phyloP scores from a whole-genome alignment of 2,888 invertebrate genomes.

The Amaurobius ferox region DNA sequence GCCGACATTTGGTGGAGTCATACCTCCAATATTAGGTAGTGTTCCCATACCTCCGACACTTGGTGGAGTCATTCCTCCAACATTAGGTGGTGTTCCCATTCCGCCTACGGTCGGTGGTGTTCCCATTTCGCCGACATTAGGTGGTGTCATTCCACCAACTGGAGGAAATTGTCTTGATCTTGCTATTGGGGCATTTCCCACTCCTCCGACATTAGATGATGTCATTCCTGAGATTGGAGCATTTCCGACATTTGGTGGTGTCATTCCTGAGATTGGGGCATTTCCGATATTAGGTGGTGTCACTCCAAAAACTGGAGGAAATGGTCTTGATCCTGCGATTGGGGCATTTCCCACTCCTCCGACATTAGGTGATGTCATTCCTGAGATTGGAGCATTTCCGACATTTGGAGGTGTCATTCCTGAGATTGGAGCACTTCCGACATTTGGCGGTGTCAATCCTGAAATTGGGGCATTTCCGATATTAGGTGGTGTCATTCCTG shows the following conservation, averaged over 20 bases:
- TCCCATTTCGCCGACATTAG: background rate
- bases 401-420: background rate
- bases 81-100: conserved; percentile 8
- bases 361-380: background rate
- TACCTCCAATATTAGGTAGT: background rate
- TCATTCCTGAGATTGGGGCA: no score
- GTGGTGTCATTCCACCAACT: background rate
- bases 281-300: no score
- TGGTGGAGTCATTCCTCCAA: background rate
- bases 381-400: no score
- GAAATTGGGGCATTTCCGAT: background rate
- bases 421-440: background rate
- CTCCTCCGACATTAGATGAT: no score
- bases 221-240: no score
- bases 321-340: no score
- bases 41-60: background rate
- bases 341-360: background rate
- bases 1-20: background rate
- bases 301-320: no score
- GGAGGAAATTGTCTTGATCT: no score
- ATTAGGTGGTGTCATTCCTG: conserved; percentile 2
- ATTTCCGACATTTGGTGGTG: no score
- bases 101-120: background rate
- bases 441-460: background rate
- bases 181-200: no score